Evolutionary conservation across 2,888 invertebrate species (phyloP), one percentile per base, ranked within the genome.

Genomic region (Entomobrya multifasciata): DNA sequence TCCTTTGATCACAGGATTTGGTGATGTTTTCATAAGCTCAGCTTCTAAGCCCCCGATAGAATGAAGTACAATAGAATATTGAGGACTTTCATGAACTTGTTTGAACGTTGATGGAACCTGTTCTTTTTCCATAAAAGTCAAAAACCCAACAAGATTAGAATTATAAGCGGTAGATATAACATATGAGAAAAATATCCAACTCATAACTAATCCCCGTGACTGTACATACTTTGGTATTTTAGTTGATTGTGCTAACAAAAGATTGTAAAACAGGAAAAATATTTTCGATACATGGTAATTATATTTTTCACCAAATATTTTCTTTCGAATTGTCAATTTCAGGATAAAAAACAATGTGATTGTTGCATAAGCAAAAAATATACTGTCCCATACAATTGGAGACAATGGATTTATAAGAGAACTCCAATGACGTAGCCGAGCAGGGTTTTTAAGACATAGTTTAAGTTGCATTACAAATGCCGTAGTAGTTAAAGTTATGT

Each of bases 151-250:
- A 0, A 85, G 36, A 20, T 78, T 85, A 5, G 78, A 13, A 17
- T 85, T 85, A 49, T 85, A 85, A 0, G 60, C 78, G 1, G 20
- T 4, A 8, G 79, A 78, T 30, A 85, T 72, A 10, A 85, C 36
- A 62, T 85, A 85, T 36, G 25, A 49, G n/a, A 79, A 85, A 3
- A 67, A 25, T 15, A 85, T 57, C 85, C 85, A 84, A 5, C 52
- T n/a, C n/a, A n/a, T n/a, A n/a, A n/a, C n/a, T n/a, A n/a, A n/a
- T n/a, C n/a, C n/a, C n/a, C n/a, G n/a, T n/a, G n/a, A n/a, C n/a
- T n/a, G n/a, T n/a, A n/a, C n/a, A n/a, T n/a, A n/a, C n/a, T n/a
- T n/a, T n/a, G n/a, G n/a, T n/a, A n/a, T n/a, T n/a, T n/a, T n/a
- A n/a, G n/a, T n/a, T n/a, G n/a, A n/a, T n/a, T n/a, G n/a, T n/a